phyloP scores from a whole-genome alignment of 2,113 vertebrate species.

The Notiomystis cincta region DNA sequence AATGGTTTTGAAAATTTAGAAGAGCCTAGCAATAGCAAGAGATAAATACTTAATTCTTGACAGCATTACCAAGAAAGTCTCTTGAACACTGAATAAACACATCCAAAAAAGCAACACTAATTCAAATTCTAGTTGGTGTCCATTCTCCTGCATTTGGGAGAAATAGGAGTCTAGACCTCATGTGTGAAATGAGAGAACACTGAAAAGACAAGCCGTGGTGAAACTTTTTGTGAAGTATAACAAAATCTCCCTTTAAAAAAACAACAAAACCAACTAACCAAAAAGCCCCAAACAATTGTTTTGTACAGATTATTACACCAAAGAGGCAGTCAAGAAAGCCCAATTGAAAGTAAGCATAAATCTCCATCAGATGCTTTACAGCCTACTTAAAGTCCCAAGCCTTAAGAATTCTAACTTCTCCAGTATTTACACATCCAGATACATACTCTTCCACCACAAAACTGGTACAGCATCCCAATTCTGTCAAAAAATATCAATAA shows the following conservation, averaged over 20 bases:
- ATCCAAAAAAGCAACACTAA: not conserved
- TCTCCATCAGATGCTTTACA: not conserved
- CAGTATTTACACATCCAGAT: not conserved
- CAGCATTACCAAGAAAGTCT: not conserved
- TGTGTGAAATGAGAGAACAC: not conserved
- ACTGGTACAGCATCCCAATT: not conserved
- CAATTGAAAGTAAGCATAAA: not conserved
- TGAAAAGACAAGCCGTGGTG: not conserved
- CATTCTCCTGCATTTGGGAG: not conserved
- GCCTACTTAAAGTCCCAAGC: not conserved
- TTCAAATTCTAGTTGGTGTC: not conserved
- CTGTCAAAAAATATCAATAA: not conserved
- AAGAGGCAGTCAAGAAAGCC: not conserved
- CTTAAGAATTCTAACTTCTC: not conserved
- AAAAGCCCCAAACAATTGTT: not conserved
- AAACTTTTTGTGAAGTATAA: not conserved
- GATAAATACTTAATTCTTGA: not conserved
- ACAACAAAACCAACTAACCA: not conserved
- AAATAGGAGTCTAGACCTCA: not conserved
- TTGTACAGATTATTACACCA: not conserved
- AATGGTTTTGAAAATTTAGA: not conserved
- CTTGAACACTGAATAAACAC: not conserved
- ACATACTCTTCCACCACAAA: not conserved
- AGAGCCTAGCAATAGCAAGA: not conserved
- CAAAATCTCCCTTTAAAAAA: not conserved